Evolutionary conservation across 2,113 vertebrate genomes (phyloP).

Genomic region (Serilophus lunatus): DNA sequence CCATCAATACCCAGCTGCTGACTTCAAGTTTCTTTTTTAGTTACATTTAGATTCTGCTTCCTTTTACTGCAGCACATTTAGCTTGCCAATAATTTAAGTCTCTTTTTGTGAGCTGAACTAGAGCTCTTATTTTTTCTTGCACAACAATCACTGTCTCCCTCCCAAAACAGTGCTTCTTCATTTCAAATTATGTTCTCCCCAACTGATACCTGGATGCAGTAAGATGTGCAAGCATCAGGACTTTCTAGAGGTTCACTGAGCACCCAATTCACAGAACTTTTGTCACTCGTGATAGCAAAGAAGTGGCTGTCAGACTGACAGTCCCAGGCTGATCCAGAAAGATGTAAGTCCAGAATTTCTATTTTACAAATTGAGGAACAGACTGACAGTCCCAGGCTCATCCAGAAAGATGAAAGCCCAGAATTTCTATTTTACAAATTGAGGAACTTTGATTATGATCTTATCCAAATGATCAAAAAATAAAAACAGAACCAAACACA

Average conservation of each 20-base stretch:
- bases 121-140: not conserved
- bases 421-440: not conserved
- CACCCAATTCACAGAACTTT: not conserved
- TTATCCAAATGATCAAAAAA: not conserved
- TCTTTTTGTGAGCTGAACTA: not conserved
- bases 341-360: not conserved
- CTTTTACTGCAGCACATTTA: not conserved
- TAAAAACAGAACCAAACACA: not conserved
- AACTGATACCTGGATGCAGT: not conserved
- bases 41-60: conserved; percentile 47
- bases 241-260: not conserved
- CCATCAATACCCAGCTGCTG: conserved; percentile 80
- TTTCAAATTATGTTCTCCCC: not conserved
- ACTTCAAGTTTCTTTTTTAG: conserved; percentile 83
- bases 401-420: not conserved
- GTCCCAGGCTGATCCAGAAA: not conserved
- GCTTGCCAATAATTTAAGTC: not conserved
- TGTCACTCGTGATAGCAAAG: not conserved
- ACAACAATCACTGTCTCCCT: fast-evolving
- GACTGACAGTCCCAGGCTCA: not conserved
- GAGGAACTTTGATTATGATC: not conserved
- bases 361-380: not conserved
- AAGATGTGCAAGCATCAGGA: not conserved
- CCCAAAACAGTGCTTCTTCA: not conserved
- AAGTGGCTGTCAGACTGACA: not conserved